These are phyloP conservation scores for Melierax canorus DNA, from an alignment of 2,113 vertebrate genomes.

Conservation along the genomic window DNA sequence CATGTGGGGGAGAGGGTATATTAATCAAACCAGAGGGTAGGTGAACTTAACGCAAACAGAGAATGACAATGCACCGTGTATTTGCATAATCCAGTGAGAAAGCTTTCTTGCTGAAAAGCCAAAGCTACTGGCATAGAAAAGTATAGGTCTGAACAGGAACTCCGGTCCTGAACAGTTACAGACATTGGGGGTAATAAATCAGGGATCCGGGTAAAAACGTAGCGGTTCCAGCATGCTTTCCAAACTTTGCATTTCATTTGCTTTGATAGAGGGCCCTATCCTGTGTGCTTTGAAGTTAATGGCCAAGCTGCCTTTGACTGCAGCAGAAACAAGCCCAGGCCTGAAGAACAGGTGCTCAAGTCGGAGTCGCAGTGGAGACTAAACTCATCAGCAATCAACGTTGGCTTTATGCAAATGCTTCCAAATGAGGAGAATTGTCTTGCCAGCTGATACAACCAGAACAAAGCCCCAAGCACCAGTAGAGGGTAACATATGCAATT, in stretches of 20 bases:
- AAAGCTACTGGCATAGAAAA: neutral
- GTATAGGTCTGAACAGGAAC: constrained; percentile 17
- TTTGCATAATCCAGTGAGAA: constrained; percentile 46
- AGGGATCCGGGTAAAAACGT: neutral
- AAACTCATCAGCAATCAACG: neutral
- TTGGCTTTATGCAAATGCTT: neutral
- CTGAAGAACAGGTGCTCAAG: constrained; percentile 15
- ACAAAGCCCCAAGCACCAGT: neutral
- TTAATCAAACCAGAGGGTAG: constrained; percentile 26
- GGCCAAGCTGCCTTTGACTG: neutral
- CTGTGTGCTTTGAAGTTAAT: neutral
- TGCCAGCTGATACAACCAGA: constrained; percentile 45
- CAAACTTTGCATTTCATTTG: neutral
- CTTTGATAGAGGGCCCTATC: neutral
- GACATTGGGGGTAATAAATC: neutral
- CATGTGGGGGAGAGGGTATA: neutral
- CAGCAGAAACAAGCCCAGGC: neutral
- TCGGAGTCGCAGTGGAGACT: neutral
- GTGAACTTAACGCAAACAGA: neutral
- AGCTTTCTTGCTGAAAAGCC: neutral
- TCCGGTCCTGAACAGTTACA: neutral
- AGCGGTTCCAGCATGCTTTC: neutral
- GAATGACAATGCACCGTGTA: neutral
- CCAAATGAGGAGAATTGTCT: neutral
- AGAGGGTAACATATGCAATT: neutral